phyloP scores from a whole-genome alignment of 2,888 invertebrate genomes.

The Ochropleura plecta region DNA sequence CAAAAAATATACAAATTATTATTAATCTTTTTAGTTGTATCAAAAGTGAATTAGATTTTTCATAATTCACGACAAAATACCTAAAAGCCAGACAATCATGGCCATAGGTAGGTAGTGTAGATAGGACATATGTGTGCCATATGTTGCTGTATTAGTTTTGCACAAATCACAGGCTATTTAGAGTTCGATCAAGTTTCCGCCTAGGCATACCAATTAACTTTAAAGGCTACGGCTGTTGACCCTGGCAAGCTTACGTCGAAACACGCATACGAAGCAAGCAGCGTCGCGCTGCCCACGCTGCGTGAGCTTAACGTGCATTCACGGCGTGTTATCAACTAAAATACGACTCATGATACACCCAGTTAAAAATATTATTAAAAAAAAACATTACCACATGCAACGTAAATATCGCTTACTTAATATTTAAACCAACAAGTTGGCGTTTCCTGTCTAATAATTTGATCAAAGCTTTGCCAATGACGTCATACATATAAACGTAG shows the following conservation, averaged over 20 bases:
- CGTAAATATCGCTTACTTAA: conserved; percentile 23
- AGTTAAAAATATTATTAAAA: not conserved
- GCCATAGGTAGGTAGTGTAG: not conserved
- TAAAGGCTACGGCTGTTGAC: conserved; percentile 74
- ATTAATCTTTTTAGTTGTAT: not conserved
- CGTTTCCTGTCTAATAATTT: conserved; percentile 47
- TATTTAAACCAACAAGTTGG: conserved; percentile 21
- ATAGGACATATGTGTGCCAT: not conserved
- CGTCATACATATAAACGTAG: conserved; percentile 69
- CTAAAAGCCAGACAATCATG: not conserved
- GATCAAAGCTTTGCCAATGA: conserved; percentile 63
- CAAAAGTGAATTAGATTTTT: not conserved
- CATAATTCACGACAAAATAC: not conserved
- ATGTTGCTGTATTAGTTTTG: conserved; percentile 11
- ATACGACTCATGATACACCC: not conserved
- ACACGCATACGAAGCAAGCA: conserved; percentile 61
- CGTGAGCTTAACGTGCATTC: conserved; percentile 41
- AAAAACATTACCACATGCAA: not conserved
- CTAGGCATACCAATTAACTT: conserved; percentile 64
- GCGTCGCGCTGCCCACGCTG: conserved; percentile 61
- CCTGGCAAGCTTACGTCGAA: conserved; percentile 75
- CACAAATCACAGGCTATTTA: conserved; percentile 36
- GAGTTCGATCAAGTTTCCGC: conserved; percentile 64
- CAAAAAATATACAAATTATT: not conserved
- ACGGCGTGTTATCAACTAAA: conserved; percentile 16